Percentiles rank a stretch among this genome's conserved stretches.
Conservation (phyloP, 2,888 invertebrate species). For the Dione juno region DNA sequence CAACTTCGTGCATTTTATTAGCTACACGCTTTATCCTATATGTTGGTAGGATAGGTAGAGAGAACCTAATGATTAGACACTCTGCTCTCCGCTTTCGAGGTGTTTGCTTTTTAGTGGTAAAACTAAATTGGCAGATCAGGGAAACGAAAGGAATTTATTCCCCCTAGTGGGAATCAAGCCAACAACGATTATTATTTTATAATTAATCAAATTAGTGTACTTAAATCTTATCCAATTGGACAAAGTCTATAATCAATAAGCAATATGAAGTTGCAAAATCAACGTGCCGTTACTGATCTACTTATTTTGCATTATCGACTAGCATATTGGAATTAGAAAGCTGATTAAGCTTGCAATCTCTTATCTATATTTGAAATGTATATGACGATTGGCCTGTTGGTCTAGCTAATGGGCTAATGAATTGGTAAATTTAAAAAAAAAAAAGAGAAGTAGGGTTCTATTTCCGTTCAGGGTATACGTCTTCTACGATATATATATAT, state of each 20-base stretch:
- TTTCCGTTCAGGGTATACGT: too few relatives aligned
- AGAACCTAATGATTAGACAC: too few relatives aligned
- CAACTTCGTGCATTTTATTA: too few relatives aligned
- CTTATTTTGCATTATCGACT: slow-evolving; percentile 23
- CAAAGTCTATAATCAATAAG: slow-evolving; percentile 16
- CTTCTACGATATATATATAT: too few relatives aligned
- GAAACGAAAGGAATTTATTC: too few relatives aligned
- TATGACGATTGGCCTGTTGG: neutral
- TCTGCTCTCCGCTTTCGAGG: too few relatives aligned
- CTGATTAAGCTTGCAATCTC: slow-evolving; percentile 36
- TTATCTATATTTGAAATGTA: slow-evolving; percentile 3
- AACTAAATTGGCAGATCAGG: too few relatives aligned
- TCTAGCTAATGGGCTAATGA: neutral
- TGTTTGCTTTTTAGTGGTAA: too few relatives aligned
- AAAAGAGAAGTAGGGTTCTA: neutral
- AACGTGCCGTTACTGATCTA: slow-evolving; percentile 31
- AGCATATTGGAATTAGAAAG: slow-evolving; percentile 54
- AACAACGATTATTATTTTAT: neutral
- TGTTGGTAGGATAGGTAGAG: too few relatives aligned
- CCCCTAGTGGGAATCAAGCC: too few relatives aligned
- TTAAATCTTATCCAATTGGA: slow-evolving; percentile 8
- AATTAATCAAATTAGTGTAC: neutral
- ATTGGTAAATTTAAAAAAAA: neutral
- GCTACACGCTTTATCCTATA: too few relatives aligned
- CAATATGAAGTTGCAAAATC: slow-evolving; percentile 33